These are phyloP conservation scores for Pheosia tremula DNA, from an alignment of 2,888 invertebrate species.

Conservation along the genomic window DNA sequence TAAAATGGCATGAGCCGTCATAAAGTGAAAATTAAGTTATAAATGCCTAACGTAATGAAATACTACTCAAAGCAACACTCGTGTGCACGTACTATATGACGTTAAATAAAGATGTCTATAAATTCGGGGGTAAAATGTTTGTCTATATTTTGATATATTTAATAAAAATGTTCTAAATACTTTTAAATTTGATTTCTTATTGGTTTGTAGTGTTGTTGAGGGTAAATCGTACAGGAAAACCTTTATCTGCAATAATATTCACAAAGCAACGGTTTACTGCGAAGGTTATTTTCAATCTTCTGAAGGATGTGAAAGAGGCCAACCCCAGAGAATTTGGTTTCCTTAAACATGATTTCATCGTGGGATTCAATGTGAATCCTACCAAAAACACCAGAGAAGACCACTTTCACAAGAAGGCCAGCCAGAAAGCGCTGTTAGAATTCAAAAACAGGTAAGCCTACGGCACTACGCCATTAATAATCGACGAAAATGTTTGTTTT, in stretches of 20 bases:
- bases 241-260: slow-evolving; percentile 89
- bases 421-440: slow-evolving; percentile 78
- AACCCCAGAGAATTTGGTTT: slow-evolving; percentile 80
- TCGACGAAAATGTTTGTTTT: too few species aligned
- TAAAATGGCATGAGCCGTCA: too few species aligned
- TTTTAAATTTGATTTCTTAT: slow-evolving; percentile 9
- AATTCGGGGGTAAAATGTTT: too few species aligned
- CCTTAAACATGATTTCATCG: slow-evolving; percentile 88
- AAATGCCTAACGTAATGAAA: too few species aligned
- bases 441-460: slow-evolving; percentile 71
- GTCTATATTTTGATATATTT: too few species aligned
- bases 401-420: slow-evolving; percentile 80
- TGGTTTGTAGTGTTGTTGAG: slow-evolving; percentile 49
- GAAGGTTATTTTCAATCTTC: slow-evolving; percentile 88
- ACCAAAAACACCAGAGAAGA: slow-evolving; percentile 83
- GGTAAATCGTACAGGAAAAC: slow-evolving; percentile 62
- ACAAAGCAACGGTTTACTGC: slow-evolving; percentile 90
- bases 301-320: slow-evolving; percentile 78
- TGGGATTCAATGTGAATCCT: slow-evolving; percentile 87
- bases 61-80: too few species aligned
- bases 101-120: too few species aligned
- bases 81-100: too few species aligned
- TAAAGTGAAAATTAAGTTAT: too few species aligned
- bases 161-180: too few species aligned
- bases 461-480: not conserved